A percentile compares a stretch with the other conserved stretches of the same genome.
Conservation (phyloP, 2,888 invertebrate genomes). For the Sphaerophoria rueppellii region DNA sequence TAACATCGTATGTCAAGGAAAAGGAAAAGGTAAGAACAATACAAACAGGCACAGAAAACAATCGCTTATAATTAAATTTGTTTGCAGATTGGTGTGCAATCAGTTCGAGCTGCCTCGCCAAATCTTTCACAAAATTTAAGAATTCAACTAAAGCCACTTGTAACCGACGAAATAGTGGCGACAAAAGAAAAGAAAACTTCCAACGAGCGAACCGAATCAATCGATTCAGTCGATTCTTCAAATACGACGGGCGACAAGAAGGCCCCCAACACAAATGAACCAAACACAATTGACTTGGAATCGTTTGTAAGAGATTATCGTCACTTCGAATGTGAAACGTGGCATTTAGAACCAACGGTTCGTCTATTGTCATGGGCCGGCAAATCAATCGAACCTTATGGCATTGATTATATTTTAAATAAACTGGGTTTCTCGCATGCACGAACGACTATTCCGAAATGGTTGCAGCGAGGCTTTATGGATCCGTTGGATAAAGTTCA, state of each 20-base stretch:
- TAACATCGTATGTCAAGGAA: constrained; percentile 97
- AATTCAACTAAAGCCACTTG: constrained; percentile 78
- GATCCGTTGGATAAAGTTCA: constrained; percentile 97
- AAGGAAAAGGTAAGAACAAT: constrained; percentile 86
- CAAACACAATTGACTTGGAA: constrained; percentile 83
- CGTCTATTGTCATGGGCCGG: constrained; percentile 94
- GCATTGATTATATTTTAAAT: constrained; percentile 98
- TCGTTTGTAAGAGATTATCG: constrained; percentile 93
- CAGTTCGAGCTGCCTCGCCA: constrained; percentile 81
- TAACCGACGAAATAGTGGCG: constrained; percentile 77
- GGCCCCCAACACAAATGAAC: constrained; percentile 65
- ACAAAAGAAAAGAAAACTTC: constrained; percentile 77
- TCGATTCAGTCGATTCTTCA: constrained; percentile 61
- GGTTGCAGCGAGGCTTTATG: constrained; percentile 99
- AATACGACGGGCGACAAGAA: constrained; percentile 67
- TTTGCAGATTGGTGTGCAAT: constrained; percentile 79
- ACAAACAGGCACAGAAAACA: no score
- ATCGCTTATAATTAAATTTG: neutral
- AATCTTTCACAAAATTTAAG: constrained; percentile 80
- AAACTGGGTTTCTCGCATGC: constrained; percentile 99
- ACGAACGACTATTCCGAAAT: constrained; percentile 98
- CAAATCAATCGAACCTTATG: constrained; percentile 98
- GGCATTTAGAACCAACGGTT: constrained; percentile 98
- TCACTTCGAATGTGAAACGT: constrained; percentile 95
- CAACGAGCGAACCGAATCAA: constrained; percentile 52